phyloP scores from a whole-genome alignment of 2,888 invertebrate species.

The Eupithecia centaureata region DNA sequence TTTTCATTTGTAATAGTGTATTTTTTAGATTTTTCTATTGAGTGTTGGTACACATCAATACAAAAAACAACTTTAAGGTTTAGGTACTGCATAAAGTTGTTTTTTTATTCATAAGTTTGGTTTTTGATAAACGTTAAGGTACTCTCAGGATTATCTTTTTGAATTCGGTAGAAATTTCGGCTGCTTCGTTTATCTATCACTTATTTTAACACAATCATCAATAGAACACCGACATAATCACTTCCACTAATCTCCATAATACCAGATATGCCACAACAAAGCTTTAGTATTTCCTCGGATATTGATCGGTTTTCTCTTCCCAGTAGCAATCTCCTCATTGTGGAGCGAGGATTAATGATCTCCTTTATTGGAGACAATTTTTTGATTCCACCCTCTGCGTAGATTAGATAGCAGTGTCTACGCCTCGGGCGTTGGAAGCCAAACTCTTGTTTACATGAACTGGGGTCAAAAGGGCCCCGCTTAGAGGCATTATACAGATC shows the following conservation, averaged over 20 bases:
- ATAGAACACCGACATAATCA: too few relatives aligned
- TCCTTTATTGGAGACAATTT: constrained; percentile 82
- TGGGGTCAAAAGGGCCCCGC: constrained; percentile 68
- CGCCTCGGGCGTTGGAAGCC: constrained; percentile 62
- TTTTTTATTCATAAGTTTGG: too few relatives aligned
- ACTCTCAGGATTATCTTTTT: not conserved
- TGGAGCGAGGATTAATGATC: constrained; percentile 86
- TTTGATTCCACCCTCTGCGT: constrained; percentile 44
- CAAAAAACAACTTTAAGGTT: too few relatives aligned
- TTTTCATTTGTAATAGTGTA: too few relatives aligned
- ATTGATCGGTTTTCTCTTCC: constrained; percentile 67
- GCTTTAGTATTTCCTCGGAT: constrained; percentile 48
- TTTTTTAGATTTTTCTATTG: too few relatives aligned
- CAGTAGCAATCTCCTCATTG: constrained; percentile 59
- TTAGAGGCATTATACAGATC: constrained; percentile 68
- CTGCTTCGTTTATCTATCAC: too few relatives aligned
- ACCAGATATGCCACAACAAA: constrained; percentile 50
- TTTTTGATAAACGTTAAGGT: too few relatives aligned
- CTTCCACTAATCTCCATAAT: constrained; percentile 30
- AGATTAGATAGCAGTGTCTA: constrained; percentile 36
- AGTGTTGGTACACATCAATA: too few relatives aligned
- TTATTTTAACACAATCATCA: too few relatives aligned
- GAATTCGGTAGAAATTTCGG: not conserved
- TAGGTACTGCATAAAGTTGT: too few relatives aligned
- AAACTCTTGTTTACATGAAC: constrained; percentile 76